Evolutionary conservation across 2,797 vertebrate species (phyloP).

Genomic region (Mus caroli): DNA sequence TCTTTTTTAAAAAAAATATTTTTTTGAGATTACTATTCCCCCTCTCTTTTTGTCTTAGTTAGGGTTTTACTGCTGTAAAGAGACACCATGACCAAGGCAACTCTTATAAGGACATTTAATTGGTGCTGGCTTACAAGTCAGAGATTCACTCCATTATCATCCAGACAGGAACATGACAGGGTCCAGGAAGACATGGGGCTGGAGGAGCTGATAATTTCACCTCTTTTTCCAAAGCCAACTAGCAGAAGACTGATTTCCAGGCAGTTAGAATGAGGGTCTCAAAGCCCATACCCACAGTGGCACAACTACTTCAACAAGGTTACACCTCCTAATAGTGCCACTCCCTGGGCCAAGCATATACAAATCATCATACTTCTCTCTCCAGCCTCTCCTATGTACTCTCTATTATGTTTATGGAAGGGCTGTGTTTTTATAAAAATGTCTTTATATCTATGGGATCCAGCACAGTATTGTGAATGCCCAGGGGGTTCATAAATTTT

Average conservation of each 20-base stretch:
- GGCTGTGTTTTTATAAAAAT: conserved; percentile 12
- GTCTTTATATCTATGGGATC: conserved; percentile 41
- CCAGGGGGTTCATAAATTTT: conserved; percentile 76
- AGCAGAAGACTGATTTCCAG: background rate
- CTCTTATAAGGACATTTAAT: background rate
- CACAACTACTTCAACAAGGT: background rate
- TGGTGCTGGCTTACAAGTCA: background rate
- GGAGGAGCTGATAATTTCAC: background rate
- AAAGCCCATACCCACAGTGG: background rate
- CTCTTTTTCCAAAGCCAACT: background rate
- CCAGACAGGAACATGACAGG: background rate
- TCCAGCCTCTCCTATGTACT: background rate
- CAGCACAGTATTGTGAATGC: conserved; percentile 46
- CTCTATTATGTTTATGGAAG: too few species aligned
- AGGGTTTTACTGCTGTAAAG: background rate
- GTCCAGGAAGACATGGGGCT: background rate
- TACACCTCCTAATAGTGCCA: background rate
- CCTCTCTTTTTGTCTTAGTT: background rate
- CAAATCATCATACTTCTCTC: background rate
- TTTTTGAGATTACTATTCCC: background rate
- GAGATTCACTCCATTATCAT: background rate
- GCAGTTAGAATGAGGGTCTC: background rate
- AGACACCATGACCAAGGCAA: background rate
- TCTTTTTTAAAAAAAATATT: too few species aligned
- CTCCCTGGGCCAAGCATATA: background rate